Evolutionary conservation across 1,140 invertebrate genomes (phyloP), one percentile per base, ranked within the genome.

Genomic region (Neuroterus valhalla): DNA sequence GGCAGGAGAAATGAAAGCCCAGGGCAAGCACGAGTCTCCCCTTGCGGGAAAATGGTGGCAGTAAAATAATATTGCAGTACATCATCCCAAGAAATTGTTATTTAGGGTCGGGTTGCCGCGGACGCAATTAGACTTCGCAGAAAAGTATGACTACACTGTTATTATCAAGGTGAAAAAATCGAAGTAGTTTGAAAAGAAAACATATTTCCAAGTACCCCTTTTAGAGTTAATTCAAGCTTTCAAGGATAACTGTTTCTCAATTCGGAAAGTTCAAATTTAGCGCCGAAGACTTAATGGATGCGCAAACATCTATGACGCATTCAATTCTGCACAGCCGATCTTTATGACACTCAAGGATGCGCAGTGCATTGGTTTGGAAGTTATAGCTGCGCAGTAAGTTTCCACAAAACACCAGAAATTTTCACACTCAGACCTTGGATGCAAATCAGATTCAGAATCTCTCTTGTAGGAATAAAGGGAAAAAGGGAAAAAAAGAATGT

Each of bases 11-110:
- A 55, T 55, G 52, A 55, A 55, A 55, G 52, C 52, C 52, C 52
- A 31, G 19, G 21, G 52, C 52, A 14, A 55, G 52, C 52, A 55
- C 52, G 23, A 55, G 52, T 55, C 52, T 21, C 15, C 23, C 21
- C 52, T 55, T 55, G 52, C 52, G 52, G 52, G 52, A 55, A 55
- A 55, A 26, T 55, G 52, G 52, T 55, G 52, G 52, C 52, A 55
- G 52, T 55, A 55, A 55, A 55, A 55, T 55, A 55, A 31, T 55
- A 55, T 55, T 55, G 52, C 52, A 55, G 52, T 55, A 55, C 52
- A 55, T 55, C 52, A 55, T 55, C 52, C 26, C 52, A 14, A 55
- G 52, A 21, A 55, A 55, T 55, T 55, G 52, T 55, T 55, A 55
- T 55, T 55, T 55, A 55, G 52, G 52, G 52, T 55, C 19, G 21